Percentiles rank a stretch among this genome's conserved stretches.
Evolutionary conservation across 2,797 vertebrate genomes (phyloP).

Genomic region (Hyperoplus immaculatus): DNA sequence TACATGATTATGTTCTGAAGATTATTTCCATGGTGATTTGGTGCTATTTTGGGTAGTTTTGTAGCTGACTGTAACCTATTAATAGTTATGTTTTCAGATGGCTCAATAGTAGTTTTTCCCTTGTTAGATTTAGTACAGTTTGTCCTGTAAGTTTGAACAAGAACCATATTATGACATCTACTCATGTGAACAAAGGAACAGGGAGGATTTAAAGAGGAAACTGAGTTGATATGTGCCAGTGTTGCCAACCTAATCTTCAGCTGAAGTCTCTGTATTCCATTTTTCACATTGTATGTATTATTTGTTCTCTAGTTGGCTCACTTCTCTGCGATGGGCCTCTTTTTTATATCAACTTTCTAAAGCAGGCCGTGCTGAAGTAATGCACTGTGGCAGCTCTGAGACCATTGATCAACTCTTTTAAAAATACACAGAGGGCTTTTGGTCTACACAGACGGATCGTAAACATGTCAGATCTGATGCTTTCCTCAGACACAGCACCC

Average conservation of each 20-base stretch:
- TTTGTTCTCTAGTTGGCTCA: constrained; percentile 21
- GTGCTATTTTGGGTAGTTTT: constrained; percentile 21
- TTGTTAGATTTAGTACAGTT: neutral
- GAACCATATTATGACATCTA: neutral
- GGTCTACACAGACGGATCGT: constrained; percentile 35
- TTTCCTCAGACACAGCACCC: constrained; percentile 40
- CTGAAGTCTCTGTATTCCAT: neutral
- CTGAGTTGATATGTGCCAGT: neutral
- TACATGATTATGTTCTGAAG: neutral
- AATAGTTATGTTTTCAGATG: neutral
- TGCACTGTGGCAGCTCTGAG: constrained; percentile 27
- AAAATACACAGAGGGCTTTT: constrained; percentile 26
- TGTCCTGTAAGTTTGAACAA: constrained; percentile 8
- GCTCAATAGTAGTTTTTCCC: neutral
- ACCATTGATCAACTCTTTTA: constrained; percentile 52
- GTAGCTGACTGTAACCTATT: constrained; percentile 3
- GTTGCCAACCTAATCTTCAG: no score
- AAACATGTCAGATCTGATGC: constrained; percentile 48
- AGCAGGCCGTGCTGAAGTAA: constrained; percentile 28
- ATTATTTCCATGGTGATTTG: neutral
- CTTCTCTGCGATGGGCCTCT: neutral
- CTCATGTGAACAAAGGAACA: neutral
- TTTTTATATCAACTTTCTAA: constrained; percentile 30
- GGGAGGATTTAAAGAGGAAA: constrained; percentile 41
- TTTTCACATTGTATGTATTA: constrained; percentile 30